Conservation (phyloP, 2,888 invertebrate species). For the Xanthia icteritia region DNA sequence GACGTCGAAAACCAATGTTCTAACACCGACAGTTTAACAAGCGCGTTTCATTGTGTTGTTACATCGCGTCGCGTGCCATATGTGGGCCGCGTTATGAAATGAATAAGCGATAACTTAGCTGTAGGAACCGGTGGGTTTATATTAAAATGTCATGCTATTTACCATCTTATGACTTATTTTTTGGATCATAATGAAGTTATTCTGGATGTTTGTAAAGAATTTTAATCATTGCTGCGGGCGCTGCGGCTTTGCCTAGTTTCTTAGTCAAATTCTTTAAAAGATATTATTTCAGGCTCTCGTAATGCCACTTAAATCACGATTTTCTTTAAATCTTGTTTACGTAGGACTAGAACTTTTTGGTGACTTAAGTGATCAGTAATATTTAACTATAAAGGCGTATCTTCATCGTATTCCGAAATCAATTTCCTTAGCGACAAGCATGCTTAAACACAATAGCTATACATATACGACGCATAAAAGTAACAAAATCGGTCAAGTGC, state of each 20-base stretch:
- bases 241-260: background rate
- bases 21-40: slow-evolving; percentile 1
- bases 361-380: background rate
- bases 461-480: background rate
- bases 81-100: slow-evolving; percentile 9
- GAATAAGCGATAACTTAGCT: slow-evolving; percentile 2
- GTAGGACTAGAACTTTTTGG: background rate
- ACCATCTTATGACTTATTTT: background rate
- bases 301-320: background rate
- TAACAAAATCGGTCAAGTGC: slow-evolving; percentile 17
- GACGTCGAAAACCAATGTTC: slow-evolving; percentile 25
- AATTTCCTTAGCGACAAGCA: background rate
- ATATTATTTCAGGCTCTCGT: background rate
- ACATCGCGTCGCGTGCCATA: slow-evolving; percentile 10
- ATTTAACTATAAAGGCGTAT: background rate
- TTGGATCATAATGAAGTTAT: background rate
- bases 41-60: slow-evolving; percentile 9
- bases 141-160: background rate
- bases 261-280: background rate
- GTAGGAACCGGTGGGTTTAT: background rate
- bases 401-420: background rate
- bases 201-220: background rate
- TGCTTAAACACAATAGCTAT: background rate
- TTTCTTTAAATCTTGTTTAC: background rate
- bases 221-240: background rate